Conservation (phyloP, 2,888 invertebrate species). For the Lymantria monacha region DNA sequence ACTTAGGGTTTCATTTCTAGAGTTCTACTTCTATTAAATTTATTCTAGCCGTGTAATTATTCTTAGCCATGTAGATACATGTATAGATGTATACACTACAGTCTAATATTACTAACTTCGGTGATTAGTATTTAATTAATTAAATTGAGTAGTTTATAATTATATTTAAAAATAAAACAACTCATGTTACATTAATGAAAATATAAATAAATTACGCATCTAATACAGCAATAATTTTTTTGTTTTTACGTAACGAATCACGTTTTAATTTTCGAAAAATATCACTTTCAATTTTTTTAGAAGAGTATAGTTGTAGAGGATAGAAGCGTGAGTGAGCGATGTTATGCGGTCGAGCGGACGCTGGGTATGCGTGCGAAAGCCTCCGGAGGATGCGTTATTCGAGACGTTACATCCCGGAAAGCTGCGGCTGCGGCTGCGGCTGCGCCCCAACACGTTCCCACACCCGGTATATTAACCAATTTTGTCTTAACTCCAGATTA, state of each 20-base stretch:
- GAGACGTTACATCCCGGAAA: slow-evolving; percentile 81
- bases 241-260: too few species aligned
- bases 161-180: neutral
- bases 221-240: too few species aligned
- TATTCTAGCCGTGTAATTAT: too few species aligned
- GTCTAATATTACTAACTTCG: too few species aligned
- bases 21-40: too few species aligned
- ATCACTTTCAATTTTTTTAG: slow-evolving; percentile 12
- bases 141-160: neutral
- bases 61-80: too few species aligned
- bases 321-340: slow-evolving; percentile 56
- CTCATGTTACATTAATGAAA: neutral
- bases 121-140: neutral
- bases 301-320: slow-evolving; percentile 30
- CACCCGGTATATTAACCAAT: slow-evolving; percentile 30
- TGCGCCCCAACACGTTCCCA: slow-evolving; percentile 50
- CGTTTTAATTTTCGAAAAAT: too few species aligned
- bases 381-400: slow-evolving; percentile 50
- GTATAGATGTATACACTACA: too few species aligned
- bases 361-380: slow-evolving; percentile 71
- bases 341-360: slow-evolving; percentile 51
- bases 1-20: too few species aligned
- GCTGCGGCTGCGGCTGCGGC: slow-evolving; percentile 53
- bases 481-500: slow-evolving; percentile 16
- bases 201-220: neutral